Evolutionary conservation across 2,797 vertebrate genomes (phyloP), one percentile per base, ranked within the genome.

Genomic region (Phylloscopus collybita): DNA sequence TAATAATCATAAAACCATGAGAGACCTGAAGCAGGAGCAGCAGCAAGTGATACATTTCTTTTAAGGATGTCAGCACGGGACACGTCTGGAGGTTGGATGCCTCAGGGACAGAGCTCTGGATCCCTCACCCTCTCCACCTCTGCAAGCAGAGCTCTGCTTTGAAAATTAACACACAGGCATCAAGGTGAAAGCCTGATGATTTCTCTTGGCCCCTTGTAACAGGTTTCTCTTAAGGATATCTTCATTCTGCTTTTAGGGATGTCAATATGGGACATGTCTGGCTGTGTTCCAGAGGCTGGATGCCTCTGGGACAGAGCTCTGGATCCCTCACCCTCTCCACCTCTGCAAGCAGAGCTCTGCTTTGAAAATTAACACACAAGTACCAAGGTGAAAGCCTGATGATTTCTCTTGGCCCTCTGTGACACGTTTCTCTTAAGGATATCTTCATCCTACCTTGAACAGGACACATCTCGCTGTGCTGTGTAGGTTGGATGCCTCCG

Each of bases 81-180:
- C 36, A 11, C 0, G 0, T 42, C 82, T 2, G 5, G 12, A 80
- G 27, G 9, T 34, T 2, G 16, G 73, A 57, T 5, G 19, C 27
- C 40, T 44, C 67, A 2, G 45, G 32, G 45, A 57, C 27, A 26
- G 8, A 36, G 54, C 45, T 36, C 61, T 15, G 40, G 11, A 32
- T 81, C 30, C 44, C 56, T 54, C 25, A 6, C 2, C 26, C 27
- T 25, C 40, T 65, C 16, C 61, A 54, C 16, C 38, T 32, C 40
- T 64, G 49, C 32, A 61, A 69, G 54, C 40, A 27, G 25, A 27
- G 11, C 5, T 29, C 36, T 73, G 13, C 23, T 70, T 78, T 60
- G 11, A 45, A 42, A 83, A 72, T 60, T 1, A 61, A 57, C 3
- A 22, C 5, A 4, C 30, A 59, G 69, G 8, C 18, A 21, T 12